Evolutionary conservation across 1,140 invertebrate genomes (phyloP).

Genomic region (Drosophila setifemur): DNA sequence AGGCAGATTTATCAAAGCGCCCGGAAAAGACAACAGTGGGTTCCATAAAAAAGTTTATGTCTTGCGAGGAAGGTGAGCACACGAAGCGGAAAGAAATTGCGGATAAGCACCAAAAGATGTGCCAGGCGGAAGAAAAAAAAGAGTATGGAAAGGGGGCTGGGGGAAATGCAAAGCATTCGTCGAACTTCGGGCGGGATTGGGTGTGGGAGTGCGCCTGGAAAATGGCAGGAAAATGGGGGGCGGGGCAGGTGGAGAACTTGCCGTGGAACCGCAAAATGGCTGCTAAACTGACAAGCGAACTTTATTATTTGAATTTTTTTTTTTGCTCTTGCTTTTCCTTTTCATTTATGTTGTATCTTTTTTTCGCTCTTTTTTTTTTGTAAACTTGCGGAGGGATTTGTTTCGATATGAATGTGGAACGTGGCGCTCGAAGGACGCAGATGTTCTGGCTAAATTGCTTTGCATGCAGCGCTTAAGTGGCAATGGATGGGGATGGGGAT

Average conservation of each 20-base stretch:
- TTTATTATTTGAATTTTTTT: slow-evolving; percentile 73
- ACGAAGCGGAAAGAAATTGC: slow-evolving; percentile 68
- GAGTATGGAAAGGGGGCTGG: not conserved
- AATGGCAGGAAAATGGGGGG: not conserved
- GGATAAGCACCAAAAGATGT: slow-evolving; percentile 72
- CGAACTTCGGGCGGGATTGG: slow-evolving; percentile 39
- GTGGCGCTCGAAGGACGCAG: slow-evolving; percentile 55
- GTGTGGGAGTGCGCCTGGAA: slow-evolving; percentile 22
- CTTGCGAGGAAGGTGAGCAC: slow-evolving; percentile 56
- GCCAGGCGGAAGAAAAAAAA: slow-evolving; percentile 6
- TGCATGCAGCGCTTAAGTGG: slow-evolving; percentile 56
- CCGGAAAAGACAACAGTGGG: slow-evolving; percentile 57
- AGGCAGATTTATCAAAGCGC: slow-evolving; percentile 80
- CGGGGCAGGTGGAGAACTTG: slow-evolving; percentile 25
- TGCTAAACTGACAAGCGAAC: slow-evolving; percentile 83
- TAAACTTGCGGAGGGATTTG: slow-evolving; percentile 39
- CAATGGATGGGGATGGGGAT: slow-evolving; percentile 15
- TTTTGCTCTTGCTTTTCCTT: not conserved
- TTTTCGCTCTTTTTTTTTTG: slow-evolving; percentile 9
- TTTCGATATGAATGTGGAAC: slow-evolving; percentile 55
- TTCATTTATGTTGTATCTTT: slow-evolving; percentile 14
- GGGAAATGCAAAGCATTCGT: slow-evolving; percentile 56
- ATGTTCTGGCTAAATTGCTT: slow-evolving; percentile 65
- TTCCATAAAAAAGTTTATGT: slow-evolving; percentile 82
- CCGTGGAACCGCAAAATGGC: slow-evolving; percentile 81